Evolutionary conservation across 2,797 vertebrate species (phyloP).

Genomic region (Ibycter americanus): DNA sequence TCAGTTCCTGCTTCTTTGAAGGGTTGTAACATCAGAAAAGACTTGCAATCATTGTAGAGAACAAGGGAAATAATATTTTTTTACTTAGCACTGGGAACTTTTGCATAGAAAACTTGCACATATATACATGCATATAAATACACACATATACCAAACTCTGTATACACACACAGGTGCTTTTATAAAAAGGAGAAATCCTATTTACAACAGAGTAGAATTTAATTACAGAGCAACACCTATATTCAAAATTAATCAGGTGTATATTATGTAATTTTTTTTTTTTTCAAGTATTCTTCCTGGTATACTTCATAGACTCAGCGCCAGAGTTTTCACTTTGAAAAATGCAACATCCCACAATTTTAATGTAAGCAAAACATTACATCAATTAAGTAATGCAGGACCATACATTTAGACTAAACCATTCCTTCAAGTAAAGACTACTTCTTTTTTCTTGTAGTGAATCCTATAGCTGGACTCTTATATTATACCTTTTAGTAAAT

Average conservation of each 20-base stretch:
- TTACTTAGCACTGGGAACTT: background rate
- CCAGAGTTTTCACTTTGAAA: background rate
- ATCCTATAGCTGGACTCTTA: background rate
- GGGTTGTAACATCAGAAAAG: background rate
- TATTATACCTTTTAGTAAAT: background rate
- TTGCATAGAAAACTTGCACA: background rate
- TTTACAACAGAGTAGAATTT: background rate
- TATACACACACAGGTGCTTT: background rate
- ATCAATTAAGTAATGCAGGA: background rate
- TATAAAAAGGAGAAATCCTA: background rate
- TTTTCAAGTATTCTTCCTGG: background rate
- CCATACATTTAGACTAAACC: background rate
- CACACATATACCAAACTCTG: background rate
- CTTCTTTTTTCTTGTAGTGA: background rate
- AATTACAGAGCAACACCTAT: background rate
- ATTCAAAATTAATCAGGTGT: background rate
- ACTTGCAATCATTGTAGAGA: background rate
- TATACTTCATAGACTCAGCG: background rate
- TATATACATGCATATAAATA: background rate
- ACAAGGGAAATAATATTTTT: background rate
- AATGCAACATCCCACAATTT: background rate
- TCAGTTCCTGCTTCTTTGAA: background rate
- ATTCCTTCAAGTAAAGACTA: background rate
- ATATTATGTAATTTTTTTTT: background rate
- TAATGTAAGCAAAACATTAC: background rate